These are phyloP conservation scores for Aphelocoma californica DNA, from an alignment of 2,797 vertebrate genomes.

Conservation along the genomic window DNA sequence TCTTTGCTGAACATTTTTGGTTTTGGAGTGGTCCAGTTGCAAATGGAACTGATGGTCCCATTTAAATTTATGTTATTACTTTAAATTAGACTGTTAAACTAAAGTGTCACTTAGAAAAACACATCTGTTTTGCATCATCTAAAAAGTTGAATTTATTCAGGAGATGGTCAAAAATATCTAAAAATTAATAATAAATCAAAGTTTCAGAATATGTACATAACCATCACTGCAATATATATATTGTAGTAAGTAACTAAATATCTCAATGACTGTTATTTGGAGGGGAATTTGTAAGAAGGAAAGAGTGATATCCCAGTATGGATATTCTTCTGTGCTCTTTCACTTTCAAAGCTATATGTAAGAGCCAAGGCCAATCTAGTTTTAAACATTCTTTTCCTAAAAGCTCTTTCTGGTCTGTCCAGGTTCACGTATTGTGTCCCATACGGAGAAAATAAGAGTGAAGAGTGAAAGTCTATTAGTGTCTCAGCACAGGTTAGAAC, in stretches of 20 bases:
- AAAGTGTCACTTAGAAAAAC: background rate
- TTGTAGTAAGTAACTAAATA: background rate
- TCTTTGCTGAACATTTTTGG: background rate
- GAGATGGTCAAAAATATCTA: background rate
- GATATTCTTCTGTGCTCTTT: background rate
- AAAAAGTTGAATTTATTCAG: background rate
- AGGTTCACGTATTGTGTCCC: rapidly evolving
- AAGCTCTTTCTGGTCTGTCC: background rate
- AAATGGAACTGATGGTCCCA: background rate
- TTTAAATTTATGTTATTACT: background rate
- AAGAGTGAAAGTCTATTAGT: background rate
- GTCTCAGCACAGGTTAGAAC: background rate
- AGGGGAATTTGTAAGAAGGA: background rate
- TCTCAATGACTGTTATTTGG: background rate
- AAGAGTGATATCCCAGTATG: background rate
- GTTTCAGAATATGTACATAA: background rate
- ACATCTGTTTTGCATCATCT: background rate
- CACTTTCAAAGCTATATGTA: background rate
- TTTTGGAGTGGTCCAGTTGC: background rate
- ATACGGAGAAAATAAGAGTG: background rate
- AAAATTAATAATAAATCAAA: background rate
- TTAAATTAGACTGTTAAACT: background rate
- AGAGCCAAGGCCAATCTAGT: background rate
- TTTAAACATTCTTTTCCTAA: background rate
- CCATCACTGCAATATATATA: background rate